Evolutionary conservation across 2,888 invertebrate species (phyloP).

Genomic region (Temnothorax unifasciatus): DNA sequence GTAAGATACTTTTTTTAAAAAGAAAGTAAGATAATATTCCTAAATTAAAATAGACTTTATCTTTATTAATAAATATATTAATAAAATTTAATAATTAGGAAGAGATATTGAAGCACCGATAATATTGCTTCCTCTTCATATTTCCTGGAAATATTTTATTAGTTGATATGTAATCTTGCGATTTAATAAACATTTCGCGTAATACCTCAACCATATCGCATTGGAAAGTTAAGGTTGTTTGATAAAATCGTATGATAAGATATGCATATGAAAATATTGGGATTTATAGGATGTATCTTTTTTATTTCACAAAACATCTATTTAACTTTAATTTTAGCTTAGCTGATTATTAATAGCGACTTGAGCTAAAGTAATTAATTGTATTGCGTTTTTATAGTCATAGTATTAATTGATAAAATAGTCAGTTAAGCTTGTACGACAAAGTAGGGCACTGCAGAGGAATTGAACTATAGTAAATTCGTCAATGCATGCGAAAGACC

Average conservation of each 20-base stretch:
- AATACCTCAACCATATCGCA: not conserved
- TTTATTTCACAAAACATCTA: not conserved
- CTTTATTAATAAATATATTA: not conserved
- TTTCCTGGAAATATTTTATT: not conserved
- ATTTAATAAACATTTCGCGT: not conserved
- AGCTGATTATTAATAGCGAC: not conserved
- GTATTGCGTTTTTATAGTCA: not conserved
- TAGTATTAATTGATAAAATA: conserved; percentile 1
- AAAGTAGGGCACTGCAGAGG: conserved; percentile 45
- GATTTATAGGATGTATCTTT: not conserved
- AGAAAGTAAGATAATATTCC: not conserved
- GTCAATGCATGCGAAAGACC: conserved; percentile 37
- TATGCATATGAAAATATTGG: not conserved
- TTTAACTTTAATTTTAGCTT: not conserved
- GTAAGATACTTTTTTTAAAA: not conserved
- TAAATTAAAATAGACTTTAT: not conserved
- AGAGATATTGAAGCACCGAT: not conserved
- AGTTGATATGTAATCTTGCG: not conserved
- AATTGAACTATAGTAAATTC: conserved; percentile 16
- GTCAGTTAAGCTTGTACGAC: not conserved
- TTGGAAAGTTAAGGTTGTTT: not conserved
- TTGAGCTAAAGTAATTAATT: not conserved
- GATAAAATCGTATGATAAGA: not conserved
- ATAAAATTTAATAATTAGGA: not conserved
- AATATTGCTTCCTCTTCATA: too few relatives aligned